Conservation (phyloP, 2,113 vertebrate species). For the pig (Sus scrofa) region T2T-Sscrofa CM000828.6:34779001-34779500, state of each 20-base stretch:
- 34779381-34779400: not conserved
- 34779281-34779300: not conserved
- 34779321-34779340: not conserved
- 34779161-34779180: not conserved
- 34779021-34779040: not conserved
- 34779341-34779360: not conserved
- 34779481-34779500: not conserved
- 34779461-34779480: not conserved
- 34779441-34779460: not conserved
- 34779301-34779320: not conserved
- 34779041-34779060: not conserved
- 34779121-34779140: not conserved
- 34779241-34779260: not conserved
- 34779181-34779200: not conserved
- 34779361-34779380: not conserved
- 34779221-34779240: not conserved
- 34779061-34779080: not conserved
- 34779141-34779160: not conserved
- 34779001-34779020: not conserved
- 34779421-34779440: not conserved
- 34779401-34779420: not conserved
- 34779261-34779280: not conserved
- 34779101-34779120: constrained; percentile 9
- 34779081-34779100: not conserved
- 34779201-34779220: not conserved